Evolutionary conservation across 2,797 vertebrate species (phyloP).

Genomic region (Myripristis murdjan): DNA sequence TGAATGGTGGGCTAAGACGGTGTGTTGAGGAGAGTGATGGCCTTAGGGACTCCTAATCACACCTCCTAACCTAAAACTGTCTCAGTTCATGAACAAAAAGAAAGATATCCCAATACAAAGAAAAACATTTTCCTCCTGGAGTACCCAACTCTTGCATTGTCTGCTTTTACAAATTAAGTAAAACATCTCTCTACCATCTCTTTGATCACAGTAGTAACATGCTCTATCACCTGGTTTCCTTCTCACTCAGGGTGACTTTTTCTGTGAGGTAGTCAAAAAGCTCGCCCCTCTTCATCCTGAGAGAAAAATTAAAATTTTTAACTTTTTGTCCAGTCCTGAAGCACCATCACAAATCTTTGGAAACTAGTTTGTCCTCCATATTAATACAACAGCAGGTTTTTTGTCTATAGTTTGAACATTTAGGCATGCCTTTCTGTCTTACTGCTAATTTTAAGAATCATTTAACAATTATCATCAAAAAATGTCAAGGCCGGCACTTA

Average conservation of each 20-base stretch:
- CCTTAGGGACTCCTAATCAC: too few species aligned
- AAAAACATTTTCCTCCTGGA: neutral
- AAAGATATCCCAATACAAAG: neutral
- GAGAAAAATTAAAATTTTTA: neutral
- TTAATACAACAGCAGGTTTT: neutral
- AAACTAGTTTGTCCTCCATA: too few species aligned
- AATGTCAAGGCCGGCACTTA: constrained; percentile 83
- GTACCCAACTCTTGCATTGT: neutral
- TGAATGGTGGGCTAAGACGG: too few species aligned
- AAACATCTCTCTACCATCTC: neutral
- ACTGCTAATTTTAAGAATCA: neutral
- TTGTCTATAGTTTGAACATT: neutral
- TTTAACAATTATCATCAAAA: rapidly evolving
- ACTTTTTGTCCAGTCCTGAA: too few species aligned
- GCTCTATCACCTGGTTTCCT: constrained; percentile 93
- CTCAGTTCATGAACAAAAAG: neutral
- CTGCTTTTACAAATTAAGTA: neutral
- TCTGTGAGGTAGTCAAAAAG: constrained; percentile 99
- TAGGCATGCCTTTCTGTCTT: neutral
- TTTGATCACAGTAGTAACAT: neutral
- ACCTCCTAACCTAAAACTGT: neutral
- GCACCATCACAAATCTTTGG: neutral
- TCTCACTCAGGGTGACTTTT: constrained; percentile 96
- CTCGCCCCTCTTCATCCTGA: constrained; percentile 96
- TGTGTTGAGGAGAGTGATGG: too few species aligned